phyloP scores from a whole-genome alignment of 2,888 invertebrate species.

The Neuroscelio doddi region DNA sequence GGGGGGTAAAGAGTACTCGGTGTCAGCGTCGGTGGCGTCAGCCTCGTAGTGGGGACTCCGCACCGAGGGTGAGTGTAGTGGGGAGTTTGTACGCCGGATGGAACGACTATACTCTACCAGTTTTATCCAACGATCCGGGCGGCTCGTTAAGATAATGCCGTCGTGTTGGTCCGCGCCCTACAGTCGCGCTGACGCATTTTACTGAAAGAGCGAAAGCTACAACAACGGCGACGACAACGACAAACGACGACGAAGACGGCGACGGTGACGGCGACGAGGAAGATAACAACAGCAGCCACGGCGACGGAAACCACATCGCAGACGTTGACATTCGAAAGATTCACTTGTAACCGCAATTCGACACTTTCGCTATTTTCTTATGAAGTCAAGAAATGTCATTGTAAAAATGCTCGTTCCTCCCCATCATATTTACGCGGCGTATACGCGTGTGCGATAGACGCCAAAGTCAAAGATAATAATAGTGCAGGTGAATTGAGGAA shows the following conservation, averaged over 20 bases:
- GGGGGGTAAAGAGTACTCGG: conserved; percentile 10
- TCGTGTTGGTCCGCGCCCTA: conserved; percentile 36
- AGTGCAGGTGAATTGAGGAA: neutral
- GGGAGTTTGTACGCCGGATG: conserved; percentile 67
- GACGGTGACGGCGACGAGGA: no score
- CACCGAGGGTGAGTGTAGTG: conserved; percentile 48
- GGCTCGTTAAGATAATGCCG: conserved; percentile 67
- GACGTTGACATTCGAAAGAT: no score
- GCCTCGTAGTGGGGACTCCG: neutral
- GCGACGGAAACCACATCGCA: no score
- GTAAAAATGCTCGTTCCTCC: no score
- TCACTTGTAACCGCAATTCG: no score
- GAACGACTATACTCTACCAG: conserved; percentile 64
- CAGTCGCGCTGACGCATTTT: neutral
- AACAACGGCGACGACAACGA: no score
- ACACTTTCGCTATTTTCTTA: no score
- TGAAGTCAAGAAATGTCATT: no score
- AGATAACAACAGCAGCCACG: no score
- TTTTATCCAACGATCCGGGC: conserved; percentile 71
- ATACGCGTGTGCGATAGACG: neutral
- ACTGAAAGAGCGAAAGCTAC: no score
- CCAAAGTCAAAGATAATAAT: neutral
- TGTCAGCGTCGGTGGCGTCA: conserved; percentile 14
- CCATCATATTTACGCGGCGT: neutral
- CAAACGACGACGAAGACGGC: no score